These are phyloP conservation scores for Aythya baeri DNA, from an alignment of 2,113 vertebrate species.

Conservation along the genomic window DNA sequence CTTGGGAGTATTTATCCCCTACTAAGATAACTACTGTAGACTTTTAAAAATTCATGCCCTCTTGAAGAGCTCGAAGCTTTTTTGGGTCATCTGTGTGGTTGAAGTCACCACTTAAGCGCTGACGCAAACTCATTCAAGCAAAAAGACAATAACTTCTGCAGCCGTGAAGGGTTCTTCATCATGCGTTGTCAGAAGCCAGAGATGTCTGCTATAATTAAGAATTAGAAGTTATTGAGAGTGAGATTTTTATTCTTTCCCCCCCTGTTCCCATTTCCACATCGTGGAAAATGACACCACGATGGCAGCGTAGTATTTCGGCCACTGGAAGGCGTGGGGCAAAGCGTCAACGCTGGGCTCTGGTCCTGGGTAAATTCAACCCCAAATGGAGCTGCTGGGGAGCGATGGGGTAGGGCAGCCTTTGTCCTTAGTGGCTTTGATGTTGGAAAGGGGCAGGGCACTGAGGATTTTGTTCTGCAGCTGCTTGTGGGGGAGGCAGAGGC, in stretches of 20 bases:
- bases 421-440: background rate
- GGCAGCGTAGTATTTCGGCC: accelerated
- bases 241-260: background rate
- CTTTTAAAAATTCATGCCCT: background rate
- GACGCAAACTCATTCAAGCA: background rate
- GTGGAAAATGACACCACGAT: background rate
- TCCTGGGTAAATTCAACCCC: background rate
- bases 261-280: background rate
- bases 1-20: background rate
- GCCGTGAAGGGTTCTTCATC: background rate
- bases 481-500: background rate
- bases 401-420: background rate
- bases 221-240: background rate
- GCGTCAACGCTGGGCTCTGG: background rate
- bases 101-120: background rate
- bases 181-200: background rate
- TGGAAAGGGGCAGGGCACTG: background rate
- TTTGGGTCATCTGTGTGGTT: background rate
- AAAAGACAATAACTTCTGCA: background rate
- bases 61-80: background rate
- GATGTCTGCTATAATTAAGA: background rate
- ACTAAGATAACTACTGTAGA: background rate
- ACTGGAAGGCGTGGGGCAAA: background rate
- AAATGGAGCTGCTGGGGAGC: background rate
- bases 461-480: background rate